Percentiles rank a stretch among this genome's conserved stretches.
phyloP scores from a whole-genome alignment of 2,888 invertebrate genomes.

The Notocelia uddmanniana region DNA sequence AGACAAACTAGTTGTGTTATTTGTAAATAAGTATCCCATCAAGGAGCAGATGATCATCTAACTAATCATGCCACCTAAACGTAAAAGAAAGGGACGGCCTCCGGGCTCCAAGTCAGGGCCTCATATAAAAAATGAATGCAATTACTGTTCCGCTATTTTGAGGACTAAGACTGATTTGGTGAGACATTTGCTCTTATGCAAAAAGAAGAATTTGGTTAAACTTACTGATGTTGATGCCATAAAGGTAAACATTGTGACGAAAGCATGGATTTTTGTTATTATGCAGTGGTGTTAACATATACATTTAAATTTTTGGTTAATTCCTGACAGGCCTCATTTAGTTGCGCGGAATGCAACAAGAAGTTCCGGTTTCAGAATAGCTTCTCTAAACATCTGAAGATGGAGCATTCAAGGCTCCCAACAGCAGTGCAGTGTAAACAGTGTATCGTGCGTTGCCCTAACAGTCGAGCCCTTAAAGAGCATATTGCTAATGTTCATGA shows the following conservation, averaged over 20 bases:
- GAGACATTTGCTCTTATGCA: conserved; percentile 35
- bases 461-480: conserved; percentile 86
- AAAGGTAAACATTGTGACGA: conserved; percentile 39
- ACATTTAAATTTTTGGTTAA: conserved; percentile 3
- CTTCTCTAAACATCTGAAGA: conserved; percentile 87
- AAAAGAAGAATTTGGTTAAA: conserved; percentile 7
- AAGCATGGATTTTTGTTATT: not conserved
- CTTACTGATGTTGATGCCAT: conserved; percentile 17
- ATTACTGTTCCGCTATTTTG: conserved; percentile 12
- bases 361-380: conserved; percentile 89
- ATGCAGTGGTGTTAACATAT: not conserved
- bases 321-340: conserved; percentile 55
- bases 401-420: conserved; percentile 88
- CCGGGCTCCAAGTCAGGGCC: conserved; percentile 59
- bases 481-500: conserved; percentile 89
- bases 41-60: conserved; percentile 56
- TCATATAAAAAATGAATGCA: conserved; percentile 46
- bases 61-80: conserved; percentile 69
- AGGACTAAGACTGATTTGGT: conserved; percentile 8
- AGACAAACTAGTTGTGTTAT: conserved; percentile 55
- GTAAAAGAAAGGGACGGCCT: conserved; percentile 64
- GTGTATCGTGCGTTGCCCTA: conserved; percentile 89
- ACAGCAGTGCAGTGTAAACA: conserved; percentile 87
- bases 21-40: conserved; percentile 53
- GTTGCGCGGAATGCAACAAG: conserved; percentile 88